Evolutionary conservation across 2,888 invertebrate genomes (phyloP), one percentile per base, ranked within the genome.

Genomic region (Esperia sulphurella): DNA sequence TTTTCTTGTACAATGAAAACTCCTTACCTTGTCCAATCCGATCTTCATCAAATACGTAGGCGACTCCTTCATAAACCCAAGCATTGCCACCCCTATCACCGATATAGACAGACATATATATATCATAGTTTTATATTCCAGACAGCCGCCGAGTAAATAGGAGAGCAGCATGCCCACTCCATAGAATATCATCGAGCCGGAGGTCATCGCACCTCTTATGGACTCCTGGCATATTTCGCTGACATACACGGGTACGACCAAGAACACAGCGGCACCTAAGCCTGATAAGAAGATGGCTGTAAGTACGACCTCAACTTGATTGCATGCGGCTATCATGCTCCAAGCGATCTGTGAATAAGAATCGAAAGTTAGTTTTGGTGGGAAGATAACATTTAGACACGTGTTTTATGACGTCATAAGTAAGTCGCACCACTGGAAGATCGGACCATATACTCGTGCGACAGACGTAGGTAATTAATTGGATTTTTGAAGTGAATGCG

Each of bases 211-310:
- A 0, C 85, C 87, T 28, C 84, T 59, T 35, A 86, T 73, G 2
- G 75, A 78, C 44, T 84, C 78, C 45, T 83, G 73, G 46, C 79
- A 76, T 33, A 82, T 68, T 55, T 87, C 87, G 33, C 79, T 70
- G 37, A 83, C 58, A 53, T 61, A 83, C 3, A 86, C 68, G 0
- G 79, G 73, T 0, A 71, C 65, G 1, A 77, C 61, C 0, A 83
- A 52, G 43, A 78, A 68, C 0, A 63, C 55, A 0, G 74, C 60
- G 0, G 72, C 72, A 0, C 79, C 69, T 0, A 82, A 35, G 0
- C 87, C 87, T 0, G 74, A 64, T 10, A 85, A 50, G n/a, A 83
- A 74, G n/a, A 77, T 52, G 0, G 84, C 71, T 0, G 61, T 33
- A 0, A 85, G 59, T 0, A 82, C 50, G 0, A 77, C 61, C 51